Conservation (phyloP, 2,888 invertebrate species). For the Pelosia muscerda region DNA sequence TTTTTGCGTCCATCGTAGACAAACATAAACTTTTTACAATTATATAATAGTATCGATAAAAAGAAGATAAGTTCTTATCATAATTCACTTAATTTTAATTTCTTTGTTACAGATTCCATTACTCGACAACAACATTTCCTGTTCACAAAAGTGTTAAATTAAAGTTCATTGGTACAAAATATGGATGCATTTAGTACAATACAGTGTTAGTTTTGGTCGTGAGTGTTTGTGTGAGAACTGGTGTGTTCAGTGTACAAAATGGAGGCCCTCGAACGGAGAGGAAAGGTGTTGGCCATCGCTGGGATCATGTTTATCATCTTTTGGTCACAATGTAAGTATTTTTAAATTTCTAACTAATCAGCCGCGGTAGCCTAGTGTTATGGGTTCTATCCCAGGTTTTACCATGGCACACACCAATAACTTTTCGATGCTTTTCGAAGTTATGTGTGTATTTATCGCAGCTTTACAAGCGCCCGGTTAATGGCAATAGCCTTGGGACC, state of each 20-base stretch:
- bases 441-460: too few species aligned
- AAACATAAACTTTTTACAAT: too few species aligned
- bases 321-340: constrained; percentile 78
- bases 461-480: too few species aligned
- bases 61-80: too few species aligned
- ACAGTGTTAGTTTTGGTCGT: constrained; percentile 52
- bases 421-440: too few species aligned
- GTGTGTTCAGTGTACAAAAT: constrained; percentile 60
- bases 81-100: neutral
- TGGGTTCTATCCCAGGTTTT: too few species aligned
- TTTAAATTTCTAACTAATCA: neutral
- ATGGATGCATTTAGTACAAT: constrained; percentile 47
- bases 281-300: constrained; percentile 60
- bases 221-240: constrained; percentile 37
- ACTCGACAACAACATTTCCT: constrained; percentile 5
- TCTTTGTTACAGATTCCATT: constrained; percentile 26
- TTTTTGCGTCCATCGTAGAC: too few species aligned
- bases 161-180: constrained; percentile 38
- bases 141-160: constrained; percentile 22
- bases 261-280: constrained; percentile 81
- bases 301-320: constrained; percentile 71
- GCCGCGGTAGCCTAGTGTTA: too few species aligned
- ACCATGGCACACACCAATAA: too few species aligned
- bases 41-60: too few species aligned
- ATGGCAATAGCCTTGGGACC: too few species aligned